phyloP scores from a whole-genome alignment of 2,888 invertebrate genomes.

The Cryptocheilus praepositus region DNA sequence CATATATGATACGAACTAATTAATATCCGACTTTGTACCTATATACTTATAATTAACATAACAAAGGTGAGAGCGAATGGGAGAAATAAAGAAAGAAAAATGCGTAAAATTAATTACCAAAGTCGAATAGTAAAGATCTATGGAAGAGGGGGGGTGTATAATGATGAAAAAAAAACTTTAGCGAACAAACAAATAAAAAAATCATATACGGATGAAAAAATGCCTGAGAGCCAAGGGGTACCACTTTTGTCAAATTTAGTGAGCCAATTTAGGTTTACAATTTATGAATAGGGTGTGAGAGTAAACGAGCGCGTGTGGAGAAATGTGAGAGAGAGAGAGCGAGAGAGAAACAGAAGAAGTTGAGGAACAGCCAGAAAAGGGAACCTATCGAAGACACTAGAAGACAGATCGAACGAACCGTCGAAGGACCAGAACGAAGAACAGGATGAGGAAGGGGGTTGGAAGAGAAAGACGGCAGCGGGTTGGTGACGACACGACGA shows the following conservation, averaged over 20 bases:
- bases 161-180: slow-evolving; percentile 23
- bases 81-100: slow-evolving; percentile 30
- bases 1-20: slow-evolving; percentile 56
- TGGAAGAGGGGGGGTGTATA: slow-evolving; percentile 22
- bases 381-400: no score
- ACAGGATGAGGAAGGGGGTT: background rate
- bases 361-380: background rate
- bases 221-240: slow-evolving; percentile 54
- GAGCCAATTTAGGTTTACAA: slow-evolving; percentile 57
- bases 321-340: slow-evolving; percentile 3
- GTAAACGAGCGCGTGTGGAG: background rate
- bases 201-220: slow-evolving; percentile 22
- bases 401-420: no score
- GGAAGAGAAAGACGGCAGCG: slow-evolving; percentile 14
- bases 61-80: slow-evolving; percentile 45
- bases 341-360: background rate
- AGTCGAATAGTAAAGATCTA: background rate
- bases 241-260: slow-evolving; percentile 61
- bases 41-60: slow-evolving; percentile 68
- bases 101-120: background rate
- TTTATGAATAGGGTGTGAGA: slow-evolving; percentile 32
- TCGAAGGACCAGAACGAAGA: no score
- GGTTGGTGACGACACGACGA: slow-evolving; percentile 28
- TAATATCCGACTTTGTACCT: slow-evolving; percentile 73
- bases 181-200: slow-evolving; percentile 9